Evolutionary conservation across 1,140 invertebrate genomes (phyloP).

Genomic region (Coptotermes formosanus): DNA sequence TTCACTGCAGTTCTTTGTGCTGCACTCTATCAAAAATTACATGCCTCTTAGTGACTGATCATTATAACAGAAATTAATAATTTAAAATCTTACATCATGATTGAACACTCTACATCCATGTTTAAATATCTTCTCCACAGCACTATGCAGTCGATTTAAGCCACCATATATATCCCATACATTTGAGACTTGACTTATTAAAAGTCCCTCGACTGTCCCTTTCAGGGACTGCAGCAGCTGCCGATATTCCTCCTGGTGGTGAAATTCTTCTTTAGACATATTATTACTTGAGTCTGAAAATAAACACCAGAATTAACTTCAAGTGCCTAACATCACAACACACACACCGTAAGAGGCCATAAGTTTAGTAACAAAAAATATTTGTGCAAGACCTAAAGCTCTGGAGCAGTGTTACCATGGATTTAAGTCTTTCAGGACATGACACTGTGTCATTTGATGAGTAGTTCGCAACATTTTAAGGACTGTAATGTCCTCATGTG

Average conservation of each 20-base stretch:
- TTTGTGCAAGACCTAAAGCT: no score
- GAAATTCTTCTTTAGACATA: slow-evolving; percentile 4
- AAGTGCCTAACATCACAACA: background rate
- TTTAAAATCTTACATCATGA: slow-evolving; percentile 48
- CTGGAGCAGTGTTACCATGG: no score
- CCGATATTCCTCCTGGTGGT: slow-evolving; percentile 35
- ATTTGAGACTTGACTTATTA: slow-evolving; percentile 59
- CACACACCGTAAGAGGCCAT: background rate
- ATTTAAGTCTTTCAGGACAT: no score
- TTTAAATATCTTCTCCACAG: slow-evolving; percentile 61
- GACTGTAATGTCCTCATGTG: no score
- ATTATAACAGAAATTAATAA: no score
- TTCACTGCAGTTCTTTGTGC: no score
- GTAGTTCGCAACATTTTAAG: no score
- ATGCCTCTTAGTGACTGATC: no score
- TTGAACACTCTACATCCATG: slow-evolving; percentile 57
- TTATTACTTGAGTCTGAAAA: background rate
- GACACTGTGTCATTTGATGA: no score
- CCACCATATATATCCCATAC: slow-evolving; percentile 69
- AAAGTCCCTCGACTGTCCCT: slow-evolving; percentile 61
- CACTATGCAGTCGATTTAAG: slow-evolving; percentile 56
- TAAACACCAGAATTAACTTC: background rate
- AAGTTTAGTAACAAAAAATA: no score
- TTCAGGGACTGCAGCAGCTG: slow-evolving; percentile 56
- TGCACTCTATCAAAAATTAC: no score